Base-by-base conservation (phyloP, 2,888 invertebrate genomes). In the Rhabditoides inermis region DNA sequence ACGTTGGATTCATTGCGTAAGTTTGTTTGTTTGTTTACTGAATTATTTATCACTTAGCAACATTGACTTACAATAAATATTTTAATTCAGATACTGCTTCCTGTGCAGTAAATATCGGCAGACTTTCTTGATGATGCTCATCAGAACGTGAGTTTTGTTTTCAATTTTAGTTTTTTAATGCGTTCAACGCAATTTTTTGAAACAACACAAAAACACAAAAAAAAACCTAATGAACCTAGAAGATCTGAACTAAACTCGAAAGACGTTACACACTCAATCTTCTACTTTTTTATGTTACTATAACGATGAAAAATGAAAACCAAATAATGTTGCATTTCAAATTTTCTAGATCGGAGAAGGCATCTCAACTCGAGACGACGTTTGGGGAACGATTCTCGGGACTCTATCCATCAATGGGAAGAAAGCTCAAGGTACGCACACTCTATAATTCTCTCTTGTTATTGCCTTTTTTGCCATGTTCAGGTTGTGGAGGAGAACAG, bases 1-100 rank as follows among this genome's bases (percentile, higher is more conserved):
- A 60, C 44, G 60, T 60, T 12, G 60, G 55, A 1, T 53, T 53
- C 48, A 53, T 50, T 44, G 50, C 50, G 1, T 50, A n/a, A n/a
- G n/a, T n/a, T n/a, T n/a, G n/a, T n/a, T n/a, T n/a, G n/a, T n/a
- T n/a, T n/a, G n/a, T n/a, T n/a, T n/a, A n/a, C n/a, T n/a, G n/a
- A n/a, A n/a, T n/a, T n/a, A n/a, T n/a, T n/a, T n/a, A n/a, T n/a
- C n/a, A n/a, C n/a, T n/a, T n/a, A n/a, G n/a, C n/a, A n/a, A n/a
- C n/a, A n/a, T n/a, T n/a, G n/a, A n/a, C n/a, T n/a, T n/a, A n/a
- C n/a, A n/a, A n/a, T n/a, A n/a, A n/a, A n/a, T n/a, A n/a, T n/a
- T n/a, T n/a, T n/a, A n/a, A n/a, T n/a, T 39, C 40, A 39, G n/a
- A 10, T 39, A 53, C 41, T 45, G 53, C n/a, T 53, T 53, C 48